Evolutionary conservation across 2,888 invertebrate species (phyloP).

Genomic region (Cylindroiulus punctatus): DNA sequence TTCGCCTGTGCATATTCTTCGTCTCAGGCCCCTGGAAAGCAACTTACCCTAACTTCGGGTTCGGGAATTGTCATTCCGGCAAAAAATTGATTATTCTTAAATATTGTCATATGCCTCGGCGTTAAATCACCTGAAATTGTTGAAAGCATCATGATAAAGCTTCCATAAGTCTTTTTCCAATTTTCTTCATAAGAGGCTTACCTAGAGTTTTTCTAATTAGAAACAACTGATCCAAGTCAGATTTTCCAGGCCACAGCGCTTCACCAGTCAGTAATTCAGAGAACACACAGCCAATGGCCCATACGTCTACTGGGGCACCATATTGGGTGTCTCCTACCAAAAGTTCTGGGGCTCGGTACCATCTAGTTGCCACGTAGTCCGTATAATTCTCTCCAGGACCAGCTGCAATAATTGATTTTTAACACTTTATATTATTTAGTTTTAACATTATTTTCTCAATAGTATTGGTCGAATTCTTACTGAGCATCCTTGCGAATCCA

Average conservation of each 20-base stretch:
- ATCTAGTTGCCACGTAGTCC: constrained; percentile 98
- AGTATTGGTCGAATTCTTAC: constrained; percentile 64
- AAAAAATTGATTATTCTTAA: constrained; percentile 94
- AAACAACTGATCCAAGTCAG: constrained; percentile 97
- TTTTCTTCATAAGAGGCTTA: constrained; percentile 58
- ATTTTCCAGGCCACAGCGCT: constrained; percentile 97
- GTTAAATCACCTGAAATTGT: constrained; percentile 78
- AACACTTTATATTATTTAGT: neutral
- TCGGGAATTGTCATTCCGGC: constrained; percentile 92
- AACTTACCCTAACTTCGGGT: constrained; percentile 76
- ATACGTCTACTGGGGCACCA: constrained; percentile 84
- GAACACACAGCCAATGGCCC: constrained; percentile 96
- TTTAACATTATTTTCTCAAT: no score
- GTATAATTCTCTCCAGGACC: constrained; percentile 98
- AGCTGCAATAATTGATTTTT: constrained; percentile 65
- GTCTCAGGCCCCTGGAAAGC: neutral
- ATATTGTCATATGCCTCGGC: constrained; percentile 93
- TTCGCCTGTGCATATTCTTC: neutral
- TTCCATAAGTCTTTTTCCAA: neutral
- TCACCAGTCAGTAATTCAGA: constrained; percentile 87
- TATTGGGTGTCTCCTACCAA: constrained; percentile 91
- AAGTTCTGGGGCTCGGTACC: constrained; percentile 97
- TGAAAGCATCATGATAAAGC: neutral
- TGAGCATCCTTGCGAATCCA: constrained; percentile 95
- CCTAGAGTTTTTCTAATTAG: constrained; percentile 92